phyloP scores from a whole-genome alignment of 1,140 invertebrate genomes.

The Drosophila sucinea region DNA sequence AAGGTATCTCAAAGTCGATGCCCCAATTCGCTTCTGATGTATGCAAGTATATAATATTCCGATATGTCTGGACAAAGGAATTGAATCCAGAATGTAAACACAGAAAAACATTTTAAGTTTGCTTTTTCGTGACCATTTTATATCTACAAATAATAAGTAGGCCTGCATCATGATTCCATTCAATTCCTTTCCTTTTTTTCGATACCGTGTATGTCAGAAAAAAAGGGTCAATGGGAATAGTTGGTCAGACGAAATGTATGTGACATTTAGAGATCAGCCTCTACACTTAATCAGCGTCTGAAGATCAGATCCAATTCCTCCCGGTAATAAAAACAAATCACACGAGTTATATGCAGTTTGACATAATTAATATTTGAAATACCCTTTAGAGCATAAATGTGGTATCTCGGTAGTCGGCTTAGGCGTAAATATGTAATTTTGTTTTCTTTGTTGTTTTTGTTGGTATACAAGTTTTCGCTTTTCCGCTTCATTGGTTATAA shows the following conservation, averaged over 20 bases:
- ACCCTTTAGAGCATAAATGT: too few relatives aligned
- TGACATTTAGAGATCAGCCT: too few relatives aligned
- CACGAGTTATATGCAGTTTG: too few relatives aligned
- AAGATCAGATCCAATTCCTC: too few relatives aligned
- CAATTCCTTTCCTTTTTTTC: not conserved
- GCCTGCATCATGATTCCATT: conserved; percentile 9
- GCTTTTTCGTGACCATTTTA: conserved; percentile 1
- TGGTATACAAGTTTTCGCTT: conserved; percentile 48
- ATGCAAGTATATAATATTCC: not conserved
- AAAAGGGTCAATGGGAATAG: not conserved
- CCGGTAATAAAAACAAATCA: too few relatives aligned
- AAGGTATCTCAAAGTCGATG: too few relatives aligned
- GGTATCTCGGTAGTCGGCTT: not conserved
- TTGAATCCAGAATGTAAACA: not conserved
- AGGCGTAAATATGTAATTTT: not conserved
- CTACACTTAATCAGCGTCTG: too few relatives aligned
- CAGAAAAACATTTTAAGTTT: conserved; percentile 7
- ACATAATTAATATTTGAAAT: too few relatives aligned
- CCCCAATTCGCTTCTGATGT: too few relatives aligned
- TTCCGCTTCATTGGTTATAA: conserved; percentile 15
- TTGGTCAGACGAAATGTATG: too few relatives aligned
- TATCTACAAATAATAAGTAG: not conserved
- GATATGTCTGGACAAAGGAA: not conserved
- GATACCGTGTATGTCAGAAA: not conserved
- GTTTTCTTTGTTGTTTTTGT: conserved; percentile 24